Base-by-base conservation (phyloP, 2,888 invertebrate species). In the Drosophila eohydei region DNA sequence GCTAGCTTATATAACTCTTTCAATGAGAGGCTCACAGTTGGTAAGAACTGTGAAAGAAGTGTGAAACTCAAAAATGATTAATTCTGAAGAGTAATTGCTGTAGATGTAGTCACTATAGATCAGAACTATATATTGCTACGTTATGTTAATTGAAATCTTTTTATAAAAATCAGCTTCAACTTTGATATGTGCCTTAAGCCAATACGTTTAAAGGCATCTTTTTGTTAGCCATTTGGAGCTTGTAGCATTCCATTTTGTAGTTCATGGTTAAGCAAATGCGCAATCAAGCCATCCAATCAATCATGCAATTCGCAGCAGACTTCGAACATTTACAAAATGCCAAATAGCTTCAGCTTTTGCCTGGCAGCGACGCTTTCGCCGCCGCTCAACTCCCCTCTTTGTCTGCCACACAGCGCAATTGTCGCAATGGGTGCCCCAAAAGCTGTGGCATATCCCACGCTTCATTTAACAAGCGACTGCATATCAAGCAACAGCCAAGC, bases 261-360 rank as follows among this genome's bases (percentile, higher is more conserved):
- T 54, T 52, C 30, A 54, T 34, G 43, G 50, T 51, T 57, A 56
- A 68, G 30, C 43, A 50, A 46, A 67, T 26, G 16, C 32, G 32
- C 68, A 74, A 78, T 79, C 78, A 50, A 75, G 70, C 64, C 40
- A 30, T 55, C 50, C 66, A 71, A 81, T 78, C 79, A 84, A 82
- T 82, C 80, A 71, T 69, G 57, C 60, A 78, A 84, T 88, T 70
- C 51, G n/a, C 62, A 50, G 75, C 83, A 79, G 59, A 61, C 54
- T 62, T 41, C 54, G 50, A 54, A n/a, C 66, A 78, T 81, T 62
- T 74, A 40, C 81, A 57, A 52, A 50, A 71, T 66, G 52, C 63
- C 66, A 67, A 81, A 81, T 59, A 52, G 65, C 74, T 61, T 78
- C 61, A 51, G 32, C 64, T 72, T 67, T 69, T 51, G 44, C 62